Evolutionary conservation across 2,888 invertebrate genomes (phyloP), one percentile per base, ranked within the genome.

Genomic region (Drosophila leonis): DNA sequence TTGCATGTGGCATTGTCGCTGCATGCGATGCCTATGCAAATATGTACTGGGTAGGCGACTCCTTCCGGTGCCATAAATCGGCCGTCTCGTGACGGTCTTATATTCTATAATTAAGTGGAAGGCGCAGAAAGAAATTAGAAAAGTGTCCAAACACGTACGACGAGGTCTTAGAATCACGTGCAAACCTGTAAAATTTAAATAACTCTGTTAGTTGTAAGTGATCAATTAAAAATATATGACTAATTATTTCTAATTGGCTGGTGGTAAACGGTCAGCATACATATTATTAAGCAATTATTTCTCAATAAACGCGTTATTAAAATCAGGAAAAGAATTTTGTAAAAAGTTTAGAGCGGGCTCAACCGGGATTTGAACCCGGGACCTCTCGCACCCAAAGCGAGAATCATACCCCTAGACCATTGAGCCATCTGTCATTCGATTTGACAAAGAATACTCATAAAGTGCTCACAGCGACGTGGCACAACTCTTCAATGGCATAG

Each of bases 351-450:
- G 0, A 0, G 31, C 37, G 92, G 92, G 92, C 92, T 92, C 92
- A 92, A 92, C 92, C 92, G 92, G 92, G 92, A 92, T 92, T 92
- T 92, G 92, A 92, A 92, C 92, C 92, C 92, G 92, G 92, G 92
- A 92, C 92, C 92, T 92, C 92, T 92, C 92, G 92, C 92, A 92
- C 92, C 92, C 92, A 91, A 92, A 92, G 92, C 92, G 92, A 92
- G 91, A 92, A 92, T 92, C 92, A 92, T 92, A 92, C 92, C 92
- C 91, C 92, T 92, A 92, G 92, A 92, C 92, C 92, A 92, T 92
- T 92, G 92, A 92, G 92, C 92, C 92, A 56, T 67, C 80, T 79
- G 60, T 0, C 0, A 0, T 4, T 0, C 3, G 0, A 0, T 0
- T 1, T 0, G 5, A 2, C 62, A 60, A 77, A 75, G 7, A 9